phyloP scores from a whole-genome alignment of 1,140 invertebrate species.

The Drosophila gunungcola region DNA sequence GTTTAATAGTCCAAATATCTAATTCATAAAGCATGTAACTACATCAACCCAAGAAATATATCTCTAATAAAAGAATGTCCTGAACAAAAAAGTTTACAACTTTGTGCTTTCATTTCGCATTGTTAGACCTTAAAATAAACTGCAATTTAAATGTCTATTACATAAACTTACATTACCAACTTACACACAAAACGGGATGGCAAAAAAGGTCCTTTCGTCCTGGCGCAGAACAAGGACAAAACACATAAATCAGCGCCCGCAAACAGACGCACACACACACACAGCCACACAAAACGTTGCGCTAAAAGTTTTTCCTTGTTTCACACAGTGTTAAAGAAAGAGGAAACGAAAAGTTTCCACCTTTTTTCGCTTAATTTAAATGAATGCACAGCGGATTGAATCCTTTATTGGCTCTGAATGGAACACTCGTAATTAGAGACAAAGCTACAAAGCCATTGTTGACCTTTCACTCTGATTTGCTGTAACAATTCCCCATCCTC shows the following conservation, averaged over 20 bases:
- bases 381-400: constrained; percentile 38
- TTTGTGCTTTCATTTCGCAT: constrained; percentile 16
- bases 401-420: constrained; percentile 50
- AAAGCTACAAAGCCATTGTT: constrained; percentile 48
- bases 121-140: constrained; percentile 24
- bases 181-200: constrained; percentile 42
- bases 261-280: constrained; percentile 8
- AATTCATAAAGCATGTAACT: too few relatives aligned
- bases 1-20: too few relatives aligned
- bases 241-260: constrained; percentile 64
- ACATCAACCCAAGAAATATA: not conserved
- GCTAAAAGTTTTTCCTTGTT: constrained; percentile 42
- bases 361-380: constrained; percentile 36
- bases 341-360: constrained; percentile 48
- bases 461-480: constrained; percentile 41
- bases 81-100: not conserved
- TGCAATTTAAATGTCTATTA: constrained; percentile 51
- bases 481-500: constrained; percentile 1
- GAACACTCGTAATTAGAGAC: constrained; percentile 55
- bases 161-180: constrained; percentile 47
- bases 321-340: constrained; percentile 26
- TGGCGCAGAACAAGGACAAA: constrained; percentile 50
- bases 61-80: not conserved
- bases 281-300: constrained; percentile 1
- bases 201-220: constrained; percentile 40